These are phyloP conservation scores for Antigone vipio DNA, from an alignment of 2,113 vertebrate genomes.

Conservation along the genomic window DNA sequence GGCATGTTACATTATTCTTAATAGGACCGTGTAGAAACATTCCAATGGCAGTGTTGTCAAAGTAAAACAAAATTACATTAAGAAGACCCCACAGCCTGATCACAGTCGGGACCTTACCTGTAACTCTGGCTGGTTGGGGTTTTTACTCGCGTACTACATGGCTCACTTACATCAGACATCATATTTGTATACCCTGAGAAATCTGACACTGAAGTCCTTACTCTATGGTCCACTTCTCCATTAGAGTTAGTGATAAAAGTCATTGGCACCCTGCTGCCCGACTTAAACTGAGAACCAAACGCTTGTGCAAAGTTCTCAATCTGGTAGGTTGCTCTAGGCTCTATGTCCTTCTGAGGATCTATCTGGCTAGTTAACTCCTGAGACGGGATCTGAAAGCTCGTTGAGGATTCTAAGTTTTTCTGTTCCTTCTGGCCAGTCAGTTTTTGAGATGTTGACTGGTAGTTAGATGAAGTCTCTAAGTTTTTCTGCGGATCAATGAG, in stretches of 20 bases:
- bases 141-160: conserved; percentile 98
- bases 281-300: conserved; percentile 98
- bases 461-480: conserved; percentile 85
- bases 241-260: conserved; percentile 88
- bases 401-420: conserved; percentile 84
- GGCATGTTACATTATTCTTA: conserved; percentile 97
- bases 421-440: conserved; percentile 90
- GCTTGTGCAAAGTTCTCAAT: conserved; percentile 99
- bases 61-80: conserved; percentile 86
- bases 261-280: conserved; percentile 94
- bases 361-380: conserved; percentile 89
- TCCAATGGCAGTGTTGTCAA: conserved; percentile 98
- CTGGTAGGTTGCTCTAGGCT: conserved; percentile 92
- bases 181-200: conserved; percentile 99
- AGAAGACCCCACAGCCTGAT: conserved; percentile 78
- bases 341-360: conserved; percentile 90
- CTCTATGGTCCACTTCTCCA: conserved; percentile 92
- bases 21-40: conserved; percentile 95
- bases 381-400: conserved; percentile 87
- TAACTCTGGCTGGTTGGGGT: conserved; percentile 98
- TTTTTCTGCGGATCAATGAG: conserved; percentile 94
- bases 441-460: conserved; percentile 90
- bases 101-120: conserved; percentile 90
- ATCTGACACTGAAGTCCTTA: conserved; percentile 98
- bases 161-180: conserved; percentile 97